Evolutionary conservation across 2,113 vertebrate species (phyloP).

Genomic region (Callaeas wilsoni): DNA sequence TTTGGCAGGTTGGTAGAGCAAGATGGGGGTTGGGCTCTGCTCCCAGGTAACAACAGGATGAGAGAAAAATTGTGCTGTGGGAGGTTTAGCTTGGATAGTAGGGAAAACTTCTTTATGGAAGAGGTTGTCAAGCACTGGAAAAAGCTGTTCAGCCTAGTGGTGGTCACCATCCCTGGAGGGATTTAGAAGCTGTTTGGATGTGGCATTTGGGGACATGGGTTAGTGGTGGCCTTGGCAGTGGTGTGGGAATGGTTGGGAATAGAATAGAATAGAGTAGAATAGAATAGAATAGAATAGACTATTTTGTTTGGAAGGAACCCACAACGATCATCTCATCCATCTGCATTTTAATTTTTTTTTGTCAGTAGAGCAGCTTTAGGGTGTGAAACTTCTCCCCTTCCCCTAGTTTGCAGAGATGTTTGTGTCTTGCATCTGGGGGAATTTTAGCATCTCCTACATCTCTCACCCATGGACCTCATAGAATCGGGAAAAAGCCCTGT

Average conservation of each 20-base stretch:
- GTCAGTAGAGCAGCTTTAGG: neutral
- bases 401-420: neutral
- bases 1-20: neutral
- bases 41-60: neutral
- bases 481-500: neutral
- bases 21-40: neutral
- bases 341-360: neutral
- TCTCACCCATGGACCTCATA: rapidly evolving
- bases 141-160: neutral
- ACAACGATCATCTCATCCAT: rapidly evolving
- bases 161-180: neutral
- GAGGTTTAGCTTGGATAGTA: neutral
- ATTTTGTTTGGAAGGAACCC: neutral
- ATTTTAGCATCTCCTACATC: neutral
- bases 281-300: neutral
- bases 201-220: neutral
- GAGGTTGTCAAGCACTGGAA: neutral
- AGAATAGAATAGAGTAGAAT: neutral
- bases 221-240: neutral
- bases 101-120: neutral
- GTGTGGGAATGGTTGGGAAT: neutral
- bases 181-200: rapidly evolving
- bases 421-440: neutral
- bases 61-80: too few relatives aligned
- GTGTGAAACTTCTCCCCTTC: neutral